phyloP scores from a whole-genome alignment of 37 sponge, comb jelly and placozoan genomes.

The Halichondria panicea region DNA sequence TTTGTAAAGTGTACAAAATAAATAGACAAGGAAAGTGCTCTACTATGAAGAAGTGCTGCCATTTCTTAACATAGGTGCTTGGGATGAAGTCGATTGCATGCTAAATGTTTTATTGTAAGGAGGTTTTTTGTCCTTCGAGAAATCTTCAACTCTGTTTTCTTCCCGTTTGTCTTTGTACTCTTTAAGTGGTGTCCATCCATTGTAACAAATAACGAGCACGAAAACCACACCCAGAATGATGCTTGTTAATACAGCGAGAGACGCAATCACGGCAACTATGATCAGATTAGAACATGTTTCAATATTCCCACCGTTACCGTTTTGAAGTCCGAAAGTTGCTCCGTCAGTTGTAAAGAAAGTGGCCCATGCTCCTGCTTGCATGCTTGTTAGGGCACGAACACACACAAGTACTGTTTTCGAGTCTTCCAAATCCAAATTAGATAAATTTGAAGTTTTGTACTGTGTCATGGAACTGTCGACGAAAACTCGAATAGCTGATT shows the following conservation, averaged over 20 bases:
- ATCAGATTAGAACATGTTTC: slow-evolving; percentile 1
- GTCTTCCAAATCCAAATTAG: too few species aligned
- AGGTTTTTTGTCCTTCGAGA: background rate
- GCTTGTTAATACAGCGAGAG: background rate
- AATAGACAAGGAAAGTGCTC: too few species aligned
- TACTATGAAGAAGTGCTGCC: too few species aligned
- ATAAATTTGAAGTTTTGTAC: background rate
- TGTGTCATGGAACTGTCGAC: background rate
- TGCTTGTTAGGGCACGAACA: slow-evolving; percentile 3
- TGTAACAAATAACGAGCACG: background rate
- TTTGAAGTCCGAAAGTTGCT: background rate
- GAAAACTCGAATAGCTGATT: too few species aligned
- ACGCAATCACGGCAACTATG: slow-evolving; percentile 15
- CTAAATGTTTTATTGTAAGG: background rate
- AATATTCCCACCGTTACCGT: background rate
- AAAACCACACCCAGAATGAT: slow-evolving; percentile 7
- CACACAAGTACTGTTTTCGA: background rate
- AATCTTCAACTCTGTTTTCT: background rate
- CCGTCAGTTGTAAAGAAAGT: too few species aligned
- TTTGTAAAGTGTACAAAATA: too few species aligned
- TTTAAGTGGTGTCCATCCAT: background rate
- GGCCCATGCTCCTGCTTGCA: background rate
- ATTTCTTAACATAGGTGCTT: too few species aligned
- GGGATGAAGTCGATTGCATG: background rate
- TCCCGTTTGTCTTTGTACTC: too few species aligned